Evolutionary conservation across 2,888 invertebrate genomes (phyloP), one percentile per base, ranked within the genome.

Genomic region (Mythimna vitellina): DNA sequence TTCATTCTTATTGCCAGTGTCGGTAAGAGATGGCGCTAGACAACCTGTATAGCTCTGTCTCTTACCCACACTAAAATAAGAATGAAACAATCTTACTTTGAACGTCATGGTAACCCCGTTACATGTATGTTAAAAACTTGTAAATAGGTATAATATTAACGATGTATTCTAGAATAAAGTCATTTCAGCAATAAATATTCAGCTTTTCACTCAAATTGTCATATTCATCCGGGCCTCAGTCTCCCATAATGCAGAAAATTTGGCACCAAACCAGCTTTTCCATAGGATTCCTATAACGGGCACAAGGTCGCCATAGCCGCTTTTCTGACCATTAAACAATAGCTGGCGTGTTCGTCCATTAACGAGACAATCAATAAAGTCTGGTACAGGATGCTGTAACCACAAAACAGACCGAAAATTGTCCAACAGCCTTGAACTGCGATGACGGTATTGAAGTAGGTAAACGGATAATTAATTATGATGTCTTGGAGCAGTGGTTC

Each of bases 191-290:
- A 9, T 35, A 9, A 35, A 35, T 35, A 35, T 35, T 35, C 12
- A 68, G 8, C 0, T 32, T 17, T 22, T 38, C 8, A 61, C 46
- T 35, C 25, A 53, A 65, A 46, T 56, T 17, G 8, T n/a, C 25
- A 10, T 35, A 4, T 9, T 42, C 25, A 22, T n/a, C 20, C 56
- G 65, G 53, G 38, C 10, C 38, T 8, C n/a, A 46, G n/a, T 32
- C 65, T 46, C n/a, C 60, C 49, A 25, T 57, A 49, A 58, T 53
- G 49, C n/a, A 35, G 42, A 35, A 42, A 12, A 57, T 58, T 81
- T 82, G 81, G 81, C 79, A 79, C 54, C 46, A 71, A 38, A 79
- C 79, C 81, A 81, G 67, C 65, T 70, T 42, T 35, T 80, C 67
- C 56, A 80, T 77, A 61, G 66, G 29, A 63, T 70, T 78, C 56